Base-by-base conservation (phyloP, 2,888 invertebrate species). In the Magallana nippona region DNA sequence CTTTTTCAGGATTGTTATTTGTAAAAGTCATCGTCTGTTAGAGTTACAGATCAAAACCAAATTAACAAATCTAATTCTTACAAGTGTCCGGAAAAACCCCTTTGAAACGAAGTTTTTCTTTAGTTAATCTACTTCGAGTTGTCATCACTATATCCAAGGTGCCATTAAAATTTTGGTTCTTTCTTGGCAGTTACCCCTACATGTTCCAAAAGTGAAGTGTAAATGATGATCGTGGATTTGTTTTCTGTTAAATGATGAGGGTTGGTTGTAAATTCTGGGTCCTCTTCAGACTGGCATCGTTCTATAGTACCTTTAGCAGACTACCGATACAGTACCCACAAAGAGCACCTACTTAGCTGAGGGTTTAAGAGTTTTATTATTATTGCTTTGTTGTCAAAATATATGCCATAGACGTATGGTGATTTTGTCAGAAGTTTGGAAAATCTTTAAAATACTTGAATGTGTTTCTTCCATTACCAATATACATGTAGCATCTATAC, bases 351-450 rank as follows among this genome's bases (percentile, higher is more conserved):
- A 15, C 22, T 71, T 11, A 27, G 15, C 27, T 5, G 32, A 71
- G 32, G 32, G 71, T 71, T 32, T 32, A 71, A 71, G 71, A 71
- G 71, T 71, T 71, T 63, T 71, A 27, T 71, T 71, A 71, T 71
- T 32, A 71, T 27, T 27, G 71, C 71, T 71, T 71, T 44, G 44
- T 44, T 71, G 71, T 27, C 32, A 22, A 71, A 71, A 71, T 15
- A 60, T 27, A 3, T 27, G 22, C 15, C 27, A 8, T 27, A 19
- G 13, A 71, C 27, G 15, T 22, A 32, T 32, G 11, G 27, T 3
- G 3, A 44, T 44, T 44, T 44, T 44, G 27, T 22, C 19, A 71
- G 11, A 71, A 71, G 13, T 71, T 15, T 27, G 27, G 15, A 32
- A 32, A 71, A 19, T 32, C 32, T 13, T 44, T 44, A 8, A 44